phyloP scores from a whole-genome alignment of 2,888 invertebrate species.

The Suillia variegata region DNA sequence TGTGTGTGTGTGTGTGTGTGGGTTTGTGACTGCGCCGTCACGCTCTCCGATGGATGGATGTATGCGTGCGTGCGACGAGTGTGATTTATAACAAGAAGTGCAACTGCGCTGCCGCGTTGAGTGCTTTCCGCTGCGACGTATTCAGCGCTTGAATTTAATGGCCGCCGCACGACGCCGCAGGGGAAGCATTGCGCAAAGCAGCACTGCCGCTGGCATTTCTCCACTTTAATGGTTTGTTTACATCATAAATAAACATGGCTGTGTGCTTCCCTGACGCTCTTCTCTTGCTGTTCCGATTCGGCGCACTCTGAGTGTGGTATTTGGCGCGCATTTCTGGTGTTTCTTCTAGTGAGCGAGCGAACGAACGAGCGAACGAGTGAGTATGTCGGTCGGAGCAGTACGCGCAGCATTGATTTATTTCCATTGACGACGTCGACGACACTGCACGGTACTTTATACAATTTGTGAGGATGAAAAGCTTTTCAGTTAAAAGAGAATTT shows the following conservation, averaged over 20 bases:
- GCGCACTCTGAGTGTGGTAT: slow-evolving; percentile 31
- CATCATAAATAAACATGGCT: slow-evolving; percentile 59
- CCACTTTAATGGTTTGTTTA: slow-evolving; percentile 57
- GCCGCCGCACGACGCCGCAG: neutral
- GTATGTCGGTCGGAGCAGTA: neutral
- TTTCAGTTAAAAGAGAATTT: too few species aligned
- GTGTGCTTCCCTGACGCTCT: slow-evolving; percentile 36
- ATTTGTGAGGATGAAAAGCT: too few species aligned
- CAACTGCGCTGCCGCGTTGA: slow-evolving; percentile 25
- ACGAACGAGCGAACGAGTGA: neutral
- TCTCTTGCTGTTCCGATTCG: too few species aligned
- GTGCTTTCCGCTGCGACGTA: neutral
- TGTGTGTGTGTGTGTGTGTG: slow-evolving; percentile 2
- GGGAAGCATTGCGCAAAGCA: neutral
- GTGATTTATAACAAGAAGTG: slow-evolving; percentile 37
- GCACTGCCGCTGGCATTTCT: slow-evolving; percentile 46
- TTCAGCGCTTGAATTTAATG: neutral
- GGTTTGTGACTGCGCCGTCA: too few species aligned
- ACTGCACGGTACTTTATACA: too few species aligned
- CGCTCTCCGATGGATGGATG: too few species aligned
- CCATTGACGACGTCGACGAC: neutral
- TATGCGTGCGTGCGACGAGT: slow-evolving; percentile 32
- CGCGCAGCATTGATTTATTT: slow-evolving; percentile 15
- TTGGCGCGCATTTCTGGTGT: slow-evolving; percentile 46
- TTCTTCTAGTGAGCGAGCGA: too few species aligned